Conservation (phyloP, 2,797 vertebrate species). For the Gobionotothen gibberifrons region DNA sequence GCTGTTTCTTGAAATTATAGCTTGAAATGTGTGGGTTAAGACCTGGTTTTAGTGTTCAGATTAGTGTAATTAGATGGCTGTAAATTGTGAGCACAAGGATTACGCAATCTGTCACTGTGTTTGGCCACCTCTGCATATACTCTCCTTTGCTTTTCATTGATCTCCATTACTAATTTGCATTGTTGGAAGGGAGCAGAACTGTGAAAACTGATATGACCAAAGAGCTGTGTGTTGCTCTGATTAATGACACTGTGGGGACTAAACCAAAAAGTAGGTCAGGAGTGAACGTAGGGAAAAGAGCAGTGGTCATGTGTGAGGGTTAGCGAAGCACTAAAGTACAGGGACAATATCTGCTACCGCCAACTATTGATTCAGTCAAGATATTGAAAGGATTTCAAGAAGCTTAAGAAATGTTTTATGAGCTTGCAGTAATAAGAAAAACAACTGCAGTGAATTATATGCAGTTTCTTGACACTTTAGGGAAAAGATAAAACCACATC, state of each 20-base stretch:
- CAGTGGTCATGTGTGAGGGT: background rate
- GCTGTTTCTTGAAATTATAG: background rate
- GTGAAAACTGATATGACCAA: constrained; percentile 59
- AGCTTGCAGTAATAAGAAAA: background rate
- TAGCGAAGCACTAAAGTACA: constrained; percentile 1
- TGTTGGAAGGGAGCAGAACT: constrained; percentile 35
- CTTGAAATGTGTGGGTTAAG: background rate
- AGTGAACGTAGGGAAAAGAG: constrained; percentile 8
- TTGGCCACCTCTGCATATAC: constrained; percentile 1
- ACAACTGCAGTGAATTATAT: background rate
- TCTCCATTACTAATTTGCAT: constrained; percentile 32
- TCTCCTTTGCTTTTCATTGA: constrained; percentile 35
- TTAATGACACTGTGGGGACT: constrained; percentile 39
- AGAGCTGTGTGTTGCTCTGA: constrained; percentile 37
- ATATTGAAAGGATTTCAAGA: background rate
- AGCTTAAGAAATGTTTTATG: background rate
- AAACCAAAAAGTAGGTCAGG: constrained; percentile 37
- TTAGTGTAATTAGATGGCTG: background rate
- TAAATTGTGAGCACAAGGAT: constrained; percentile 4
- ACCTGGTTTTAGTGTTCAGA: background rate
- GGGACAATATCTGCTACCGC: constrained; percentile 8
- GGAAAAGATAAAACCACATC: constrained; percentile 7
- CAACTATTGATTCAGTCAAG: constrained; percentile 1
- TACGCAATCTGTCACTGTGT: constrained; percentile 17
- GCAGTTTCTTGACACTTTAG: background rate